A percentile compares a stretch with the other conserved stretches of the same genome.
Evolutionary conservation across 1,140 invertebrate species (phyloP).

Genomic region (Lepeophtheirus salmonis): DNA sequence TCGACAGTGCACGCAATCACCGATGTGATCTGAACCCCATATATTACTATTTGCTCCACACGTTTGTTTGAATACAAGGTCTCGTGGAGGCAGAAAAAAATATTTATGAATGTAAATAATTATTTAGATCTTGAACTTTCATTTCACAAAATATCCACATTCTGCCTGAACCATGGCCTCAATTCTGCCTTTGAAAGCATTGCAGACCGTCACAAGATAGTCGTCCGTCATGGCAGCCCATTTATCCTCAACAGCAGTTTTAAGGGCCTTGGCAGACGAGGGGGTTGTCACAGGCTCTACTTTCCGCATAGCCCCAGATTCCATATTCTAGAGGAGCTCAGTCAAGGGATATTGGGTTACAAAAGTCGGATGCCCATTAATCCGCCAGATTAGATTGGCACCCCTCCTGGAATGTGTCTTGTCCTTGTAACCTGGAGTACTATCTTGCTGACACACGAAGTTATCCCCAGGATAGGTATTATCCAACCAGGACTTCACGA

Average conservation of each 20-base stretch:
- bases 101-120: too few relatives aligned
- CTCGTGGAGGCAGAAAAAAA: too few relatives aligned
- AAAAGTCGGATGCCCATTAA: not conserved
- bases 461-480: not conserved
- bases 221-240: not conserved
- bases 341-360: not conserved
- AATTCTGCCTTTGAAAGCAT: not conserved
- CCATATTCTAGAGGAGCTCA: not conserved
- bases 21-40: too few relatives aligned
- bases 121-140: too few relatives aligned
- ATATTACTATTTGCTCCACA: too few relatives aligned
- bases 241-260: not conserved
- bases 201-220: not conserved
- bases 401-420: not conserved
- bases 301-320: not conserved
- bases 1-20: too few relatives aligned
- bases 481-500: not conserved
- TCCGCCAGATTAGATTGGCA: not conserved
- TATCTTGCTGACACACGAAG: not conserved
- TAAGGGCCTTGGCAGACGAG: not conserved
- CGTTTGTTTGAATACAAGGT: too few relatives aligned
- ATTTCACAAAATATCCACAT: too few relatives aligned
- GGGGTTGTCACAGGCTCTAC: not conserved
- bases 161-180: not conserved
- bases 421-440: not conserved